Conservation (phyloP, 2,888 invertebrate genomes). For the Crepidodera aurea region DNA sequence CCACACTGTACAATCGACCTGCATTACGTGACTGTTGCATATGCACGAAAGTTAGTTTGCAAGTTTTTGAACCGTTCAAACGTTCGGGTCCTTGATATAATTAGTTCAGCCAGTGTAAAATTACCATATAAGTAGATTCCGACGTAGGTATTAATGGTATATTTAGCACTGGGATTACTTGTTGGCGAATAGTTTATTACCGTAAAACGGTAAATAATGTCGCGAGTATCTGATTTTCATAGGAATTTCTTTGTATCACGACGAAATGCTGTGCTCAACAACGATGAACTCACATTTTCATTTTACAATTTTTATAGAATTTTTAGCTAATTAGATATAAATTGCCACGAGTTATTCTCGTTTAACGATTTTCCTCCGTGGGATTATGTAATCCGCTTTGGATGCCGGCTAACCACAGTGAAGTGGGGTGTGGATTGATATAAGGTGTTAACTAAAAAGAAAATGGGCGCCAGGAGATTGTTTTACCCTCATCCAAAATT, state of each 20-base stretch:
- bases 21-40: constrained; percentile 10
- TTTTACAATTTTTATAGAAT: neutral
- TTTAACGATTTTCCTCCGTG: too few relatives aligned
- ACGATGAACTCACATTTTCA: neutral
- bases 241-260: constrained; percentile 30
- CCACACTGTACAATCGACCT: neutral
- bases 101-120: constrained; percentile 24
- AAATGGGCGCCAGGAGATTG: too few relatives aligned
- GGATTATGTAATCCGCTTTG: too few relatives aligned
- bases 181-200: constrained; percentile 25
- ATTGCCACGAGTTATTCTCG: too few relatives aligned
- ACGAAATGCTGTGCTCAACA: constrained; percentile 3
- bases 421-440: too few relatives aligned
- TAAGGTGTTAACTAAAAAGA: too few relatives aligned
- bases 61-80: neutral
- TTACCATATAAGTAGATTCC: constrained; percentile 28
- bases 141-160: constrained; percentile 26
- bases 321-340: neutral
- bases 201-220: constrained; percentile 17
- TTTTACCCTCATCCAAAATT: too few relatives aligned
- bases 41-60: constrained; percentile 15
- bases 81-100: constrained; percentile 22
- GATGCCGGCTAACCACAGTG: too few relatives aligned
- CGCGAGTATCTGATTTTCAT: constrained; percentile 25
- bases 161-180: constrained; percentile 22